Conservation (phyloP, 2,113 vertebrate genomes). For the Syrrhaptes paradoxus region DNA sequence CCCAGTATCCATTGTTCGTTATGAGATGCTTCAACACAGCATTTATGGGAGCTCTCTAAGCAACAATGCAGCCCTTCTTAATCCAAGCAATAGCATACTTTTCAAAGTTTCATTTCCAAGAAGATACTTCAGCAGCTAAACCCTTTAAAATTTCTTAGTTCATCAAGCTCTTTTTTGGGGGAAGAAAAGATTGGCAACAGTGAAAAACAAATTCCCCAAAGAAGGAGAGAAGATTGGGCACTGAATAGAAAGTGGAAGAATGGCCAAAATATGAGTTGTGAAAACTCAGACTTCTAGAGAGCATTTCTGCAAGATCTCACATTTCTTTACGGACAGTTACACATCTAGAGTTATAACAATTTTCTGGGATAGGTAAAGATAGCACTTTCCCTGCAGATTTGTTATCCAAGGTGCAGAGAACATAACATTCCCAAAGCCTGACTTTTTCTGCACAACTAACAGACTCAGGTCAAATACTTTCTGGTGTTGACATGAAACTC, state of each 20-base stretch:
- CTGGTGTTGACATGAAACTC: not conserved
- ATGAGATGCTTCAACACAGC: constrained; percentile 13
- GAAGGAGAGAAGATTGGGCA: not conserved
- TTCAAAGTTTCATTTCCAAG: constrained; percentile 12
- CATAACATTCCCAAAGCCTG: not conserved
- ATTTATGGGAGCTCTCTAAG: not conserved
- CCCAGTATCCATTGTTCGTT: constrained; percentile 11
- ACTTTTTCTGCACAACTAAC: not conserved
- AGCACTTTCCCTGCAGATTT: not conserved
- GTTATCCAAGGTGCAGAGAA: not conserved
- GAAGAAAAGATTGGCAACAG: not conserved
- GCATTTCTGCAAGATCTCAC: not conserved
- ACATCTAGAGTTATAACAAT: not conserved
- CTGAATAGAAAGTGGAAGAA: not conserved
- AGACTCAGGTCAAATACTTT: not conserved
- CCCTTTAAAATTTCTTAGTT: constrained; percentile 3
- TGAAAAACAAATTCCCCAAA: not conserved
- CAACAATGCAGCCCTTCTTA: constrained; percentile 45
- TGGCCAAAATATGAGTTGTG: not conserved
- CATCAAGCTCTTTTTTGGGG: not conserved
- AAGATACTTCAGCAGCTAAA: not conserved
- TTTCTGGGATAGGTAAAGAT: not conserved
- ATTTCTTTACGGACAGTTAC: not conserved
- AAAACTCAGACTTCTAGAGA: not conserved
- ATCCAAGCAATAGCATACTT: constrained; percentile 4